Base-by-base conservation (phyloP, 2,113 vertebrate genomes). In the Pangasianodon hypophthalmus region DNA sequence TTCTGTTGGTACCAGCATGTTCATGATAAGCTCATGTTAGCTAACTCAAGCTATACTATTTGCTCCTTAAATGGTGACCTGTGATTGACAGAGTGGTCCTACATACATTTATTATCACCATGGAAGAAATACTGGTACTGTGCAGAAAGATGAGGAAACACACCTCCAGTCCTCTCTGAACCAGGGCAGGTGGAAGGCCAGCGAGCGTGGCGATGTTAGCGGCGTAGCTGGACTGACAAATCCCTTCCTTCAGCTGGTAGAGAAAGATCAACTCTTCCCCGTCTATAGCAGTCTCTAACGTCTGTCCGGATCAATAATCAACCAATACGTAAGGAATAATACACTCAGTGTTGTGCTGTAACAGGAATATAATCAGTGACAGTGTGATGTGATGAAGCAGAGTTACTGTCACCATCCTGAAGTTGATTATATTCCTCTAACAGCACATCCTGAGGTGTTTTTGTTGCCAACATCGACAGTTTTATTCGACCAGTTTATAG, bases 251-350 rank as follows among this genome's bases (percentile, higher is more conserved):
- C 90, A 99, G 93, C 93, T 98, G 97, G 92, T 98, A 98, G 90
- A 99, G 97, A 94, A 99, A 99, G 90, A 99, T 95, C 93, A 99
- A 92, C 86, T 99, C 98, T 7, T 97, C 95, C 41, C 97, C 97
- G 64, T 99, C 98, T 90, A 98, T 95, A 67, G 97, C 97, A 14
- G 97, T 99, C 94, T 99, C 98, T 92, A 99, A 95, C 50, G 96
- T 98, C 97, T 98, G 93, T 62, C 88, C 89, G 91, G 58, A 94
- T 67, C 91, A 79, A 90, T 18, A 84, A n/a, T 46, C 84, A 88
- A 48, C 16, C 32, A 10, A 29, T n/a, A 48, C 26, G 11, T 13
- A 44, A 52, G 24, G 0, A 19, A 80, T 80, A 26, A 77, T 46
- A 46, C 46, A 86, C 24, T 26, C 62, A 21, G 64, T 3, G 21